These are phyloP conservation scores for Garra rufa DNA, from an alignment of 2,113 vertebrate genomes.

Conservation along the genomic window DNA sequence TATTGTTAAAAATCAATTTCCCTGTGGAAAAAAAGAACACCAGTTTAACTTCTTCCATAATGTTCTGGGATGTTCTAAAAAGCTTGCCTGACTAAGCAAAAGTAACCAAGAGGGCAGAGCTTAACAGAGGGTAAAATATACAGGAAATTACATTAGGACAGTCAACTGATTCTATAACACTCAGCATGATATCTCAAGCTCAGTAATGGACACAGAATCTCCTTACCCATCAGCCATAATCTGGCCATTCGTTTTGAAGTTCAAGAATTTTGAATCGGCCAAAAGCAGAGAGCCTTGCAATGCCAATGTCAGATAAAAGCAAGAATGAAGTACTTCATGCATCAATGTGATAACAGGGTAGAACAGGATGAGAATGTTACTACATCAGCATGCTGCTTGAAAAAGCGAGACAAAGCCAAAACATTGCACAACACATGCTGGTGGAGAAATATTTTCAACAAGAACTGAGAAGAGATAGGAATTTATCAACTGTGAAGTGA, in stretches of 20 bases:
- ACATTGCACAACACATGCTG: neutral
- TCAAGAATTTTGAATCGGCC: neutral
- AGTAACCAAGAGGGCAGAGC: too few species aligned
- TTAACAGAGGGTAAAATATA: too few species aligned
- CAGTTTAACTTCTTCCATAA: neutral
- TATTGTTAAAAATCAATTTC: too few species aligned
- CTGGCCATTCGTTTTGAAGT: neutral
- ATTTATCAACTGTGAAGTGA: neutral
- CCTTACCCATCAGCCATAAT: neutral
- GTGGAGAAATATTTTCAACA: neutral
- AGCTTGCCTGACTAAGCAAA: neutral
- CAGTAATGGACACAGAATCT: neutral
- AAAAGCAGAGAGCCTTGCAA: neutral
- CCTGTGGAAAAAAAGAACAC: neutral
- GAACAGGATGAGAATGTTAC: neutral
- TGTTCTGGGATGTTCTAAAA: neutral
- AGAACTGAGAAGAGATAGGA: neutral
- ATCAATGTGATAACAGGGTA: neutral
- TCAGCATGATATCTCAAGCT: neutral
- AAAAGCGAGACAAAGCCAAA: slow-evolving; percentile 1
- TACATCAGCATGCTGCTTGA: neutral
- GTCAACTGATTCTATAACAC: too few species aligned
- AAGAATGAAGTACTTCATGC: neutral
- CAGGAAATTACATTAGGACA: too few species aligned
- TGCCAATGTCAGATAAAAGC: neutral